Evolutionary conservation across 2,888 invertebrate species (phyloP), one percentile per base, ranked within the genome.

Genomic region (Papilio demoleus): DNA sequence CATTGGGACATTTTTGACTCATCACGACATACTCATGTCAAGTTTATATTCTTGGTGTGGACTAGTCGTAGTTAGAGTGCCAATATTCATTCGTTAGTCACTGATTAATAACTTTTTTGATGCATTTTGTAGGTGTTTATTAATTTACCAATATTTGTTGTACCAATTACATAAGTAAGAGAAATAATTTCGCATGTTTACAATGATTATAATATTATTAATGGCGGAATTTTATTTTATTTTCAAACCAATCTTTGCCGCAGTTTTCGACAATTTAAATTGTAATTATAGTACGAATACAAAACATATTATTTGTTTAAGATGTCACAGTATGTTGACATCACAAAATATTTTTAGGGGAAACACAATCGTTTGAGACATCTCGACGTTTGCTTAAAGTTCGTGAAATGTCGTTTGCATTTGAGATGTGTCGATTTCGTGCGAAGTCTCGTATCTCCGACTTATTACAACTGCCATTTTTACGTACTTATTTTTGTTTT

Each of bases 341-440:
- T 27, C 1, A 27, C n/a, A 24, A n/a, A 24, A 5, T 12, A 50
- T n/a, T 53, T 53, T 27, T 38, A 12, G 38, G 19, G 59, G 12
- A 38, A 53, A 45, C 31, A 62, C 27, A 45, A 62, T 45, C 62
- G 34, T 19, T 5, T 31, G n/a, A 31, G 31, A 62, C 31, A 62
- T 62, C 62, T 62, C 11, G 62, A 31, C 62, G 40, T 62, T 34
- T 61, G 36, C 36, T 59, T 22, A 61, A 45, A 45, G 45, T 42
- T 62, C 62, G 62, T 62, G 62, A 62, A 27, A 45, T 1, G 45
- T 62, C 45, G n/a, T 45, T 62, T 31, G 45, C 40, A 27, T 42
- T 42, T n/a, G 31, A 24, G 61, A 62, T 62, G 62, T 45, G 24
- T 47, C 31, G 62, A 62, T 60, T 60, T 60, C 14, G 40, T 24